phyloP scores from a whole-genome alignment of 92 coral and sea anemone genomes.

The Porites divaricata region DNA sequence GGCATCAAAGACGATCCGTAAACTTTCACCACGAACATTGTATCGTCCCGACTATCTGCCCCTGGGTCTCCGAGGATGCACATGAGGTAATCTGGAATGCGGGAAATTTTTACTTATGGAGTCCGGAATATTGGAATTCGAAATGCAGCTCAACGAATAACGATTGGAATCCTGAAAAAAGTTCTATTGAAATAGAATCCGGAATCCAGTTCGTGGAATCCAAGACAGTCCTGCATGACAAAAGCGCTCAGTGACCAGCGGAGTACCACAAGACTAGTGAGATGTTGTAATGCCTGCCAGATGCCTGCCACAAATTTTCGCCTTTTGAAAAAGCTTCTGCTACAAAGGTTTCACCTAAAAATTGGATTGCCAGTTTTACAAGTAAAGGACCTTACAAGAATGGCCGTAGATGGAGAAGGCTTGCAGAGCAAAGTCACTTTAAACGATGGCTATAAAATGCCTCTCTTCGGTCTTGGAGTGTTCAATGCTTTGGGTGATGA shows the following conservation, averaged over 20 bases:
- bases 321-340: background rate
- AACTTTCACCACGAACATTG: too few relatives aligned
- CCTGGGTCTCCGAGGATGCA: too few relatives aligned
- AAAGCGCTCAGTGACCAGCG: background rate
- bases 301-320: background rate
- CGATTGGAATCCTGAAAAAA: too few relatives aligned
- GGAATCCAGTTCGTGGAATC: too few relatives aligned
- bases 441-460: constrained; percentile 77
- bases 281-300: background rate
- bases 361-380: background rate
- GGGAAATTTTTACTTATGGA: too few relatives aligned
- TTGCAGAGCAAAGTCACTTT: constrained; percentile 40
- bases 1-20: too few relatives aligned
- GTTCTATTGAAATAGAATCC: too few relatives aligned
- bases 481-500: constrained; percentile 31
- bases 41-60: too few relatives aligned
- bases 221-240: too few relatives aligned
- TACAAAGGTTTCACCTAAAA: background rate
- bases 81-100: too few relatives aligned
- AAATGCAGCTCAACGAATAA: too few relatives aligned
- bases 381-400: background rate
- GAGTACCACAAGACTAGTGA: background rate
- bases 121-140: too few relatives aligned
- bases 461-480: constrained; percentile 80
- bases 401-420: constrained; percentile 53